These are phyloP conservation scores for fruit fly (Drosophila melanogaster) DNA, from an alignment of 1,140 invertebrate species.

Conservation along the genomic window Release_6_plus_ISO1_MT NT_033779.5:18499501-18500000, in stretches of 20 bases:
- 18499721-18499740: slow-evolving; percentile 20
- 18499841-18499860: slow-evolving; percentile 84
- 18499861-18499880: slow-evolving; percentile 76
- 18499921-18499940: slow-evolving; percentile 53
- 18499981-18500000: slow-evolving; percentile 30
- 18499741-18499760: slow-evolving; percentile 23
- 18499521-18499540: slow-evolving; percentile 23
- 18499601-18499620: slow-evolving; percentile 68
- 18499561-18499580: slow-evolving; percentile 66
- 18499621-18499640: slow-evolving; percentile 43
- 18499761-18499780: slow-evolving; percentile 23
- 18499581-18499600: slow-evolving; percentile 74
- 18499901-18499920: slow-evolving; percentile 59
- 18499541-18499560: slow-evolving; percentile 63
- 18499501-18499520: slow-evolving; percentile 34
- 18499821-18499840: slow-evolving; percentile 83
- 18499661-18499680: slow-evolving; percentile 64
- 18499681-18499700: slow-evolving; percentile 51
- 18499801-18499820: slow-evolving; percentile 56
- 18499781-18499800: slow-evolving; percentile 25
- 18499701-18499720: slow-evolving; percentile 46
- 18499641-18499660: slow-evolving; percentile 13
- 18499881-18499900: slow-evolving; percentile 75
- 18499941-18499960: slow-evolving; percentile 36
- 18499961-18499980: slow-evolving; percentile 1